phyloP scores from a whole-genome alignment of 2,888 invertebrate species.

The Eudemis profundana region DNA sequence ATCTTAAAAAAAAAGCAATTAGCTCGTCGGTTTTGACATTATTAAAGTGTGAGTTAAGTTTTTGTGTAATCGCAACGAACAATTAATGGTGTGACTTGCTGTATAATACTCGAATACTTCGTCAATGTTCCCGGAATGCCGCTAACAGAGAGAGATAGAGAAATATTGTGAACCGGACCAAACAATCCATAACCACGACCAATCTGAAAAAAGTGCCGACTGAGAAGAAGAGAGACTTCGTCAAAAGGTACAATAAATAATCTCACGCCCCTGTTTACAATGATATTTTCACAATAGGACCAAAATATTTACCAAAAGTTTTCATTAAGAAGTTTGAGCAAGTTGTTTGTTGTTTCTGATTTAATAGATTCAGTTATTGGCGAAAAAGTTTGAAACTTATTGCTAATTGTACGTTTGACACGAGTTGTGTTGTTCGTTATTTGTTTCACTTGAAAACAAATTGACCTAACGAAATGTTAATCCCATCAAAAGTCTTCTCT shows the following conservation, averaged over 20 bases:
- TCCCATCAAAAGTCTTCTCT: too few relatives aligned
- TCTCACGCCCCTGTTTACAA: background rate
- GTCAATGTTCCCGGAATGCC: background rate
- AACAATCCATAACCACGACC: too few relatives aligned
- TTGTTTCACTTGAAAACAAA: too few relatives aligned
- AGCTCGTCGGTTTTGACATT: too few relatives aligned
- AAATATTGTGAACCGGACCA: too few relatives aligned
- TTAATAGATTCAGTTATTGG: slow-evolving; percentile 32
- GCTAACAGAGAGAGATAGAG: too few relatives aligned
- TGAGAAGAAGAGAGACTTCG: background rate
- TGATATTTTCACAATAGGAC: background rate
- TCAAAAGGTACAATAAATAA: background rate
- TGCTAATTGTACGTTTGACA: slow-evolving; percentile 13
- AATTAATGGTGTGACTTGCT: too few relatives aligned
- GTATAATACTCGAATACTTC: too few relatives aligned
- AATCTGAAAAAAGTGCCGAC: too few relatives aligned
- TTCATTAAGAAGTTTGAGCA: slow-evolving; percentile 28
- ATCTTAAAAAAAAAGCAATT: too few relatives aligned
- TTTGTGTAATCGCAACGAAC: too few relatives aligned
- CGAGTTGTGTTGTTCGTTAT: slow-evolving; percentile 5
- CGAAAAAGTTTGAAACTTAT: slow-evolving; percentile 10
- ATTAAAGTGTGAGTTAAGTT: too few relatives aligned
- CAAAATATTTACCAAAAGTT: slow-evolving; percentile 10
- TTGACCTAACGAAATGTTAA: background rate
- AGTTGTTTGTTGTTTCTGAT: slow-evolving; percentile 33